Evolutionary conservation across 1,140 invertebrate species (phyloP).

Genomic region (Neodiprion pinetum): DNA sequence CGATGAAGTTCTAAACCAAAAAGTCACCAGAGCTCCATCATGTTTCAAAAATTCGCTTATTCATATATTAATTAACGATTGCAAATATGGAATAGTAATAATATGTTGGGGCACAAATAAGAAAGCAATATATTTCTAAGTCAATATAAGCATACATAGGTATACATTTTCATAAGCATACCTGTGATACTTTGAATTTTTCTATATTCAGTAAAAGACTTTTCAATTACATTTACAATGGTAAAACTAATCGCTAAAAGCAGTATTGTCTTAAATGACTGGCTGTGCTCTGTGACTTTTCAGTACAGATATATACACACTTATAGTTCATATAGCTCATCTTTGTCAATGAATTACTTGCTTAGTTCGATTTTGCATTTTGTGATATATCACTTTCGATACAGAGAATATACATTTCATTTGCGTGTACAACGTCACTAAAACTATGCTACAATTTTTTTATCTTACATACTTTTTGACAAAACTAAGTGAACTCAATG

Average conservation of each 20-base stretch:
- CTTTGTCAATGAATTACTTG: no score
- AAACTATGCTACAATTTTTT: slow-evolving; percentile 46
- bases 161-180: no score
- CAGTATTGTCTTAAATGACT: no score
- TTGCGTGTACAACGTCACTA: slow-evolving; percentile 36
- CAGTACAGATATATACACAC: background rate
- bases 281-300: background rate
- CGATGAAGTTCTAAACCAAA: background rate
- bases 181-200: no score
- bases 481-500: slow-evolving; percentile 33
- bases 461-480: slow-evolving; percentile 59
- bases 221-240: no score
- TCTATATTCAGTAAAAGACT: no score
- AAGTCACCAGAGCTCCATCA: background rate
- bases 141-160: background rate
- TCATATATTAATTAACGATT: background rate
- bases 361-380: slow-evolving; percentile 11
- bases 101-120: background rate
- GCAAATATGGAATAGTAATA: background rate
- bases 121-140: background rate
- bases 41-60: background rate
- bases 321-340: no score
- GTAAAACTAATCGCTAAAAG: no score
- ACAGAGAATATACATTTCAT: slow-evolving; percentile 43
- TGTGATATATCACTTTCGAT: slow-evolving; percentile 23